phyloP scores from a whole-genome alignment of 2,113 vertebrate species.

The Sapayoa aenigma region DNA sequence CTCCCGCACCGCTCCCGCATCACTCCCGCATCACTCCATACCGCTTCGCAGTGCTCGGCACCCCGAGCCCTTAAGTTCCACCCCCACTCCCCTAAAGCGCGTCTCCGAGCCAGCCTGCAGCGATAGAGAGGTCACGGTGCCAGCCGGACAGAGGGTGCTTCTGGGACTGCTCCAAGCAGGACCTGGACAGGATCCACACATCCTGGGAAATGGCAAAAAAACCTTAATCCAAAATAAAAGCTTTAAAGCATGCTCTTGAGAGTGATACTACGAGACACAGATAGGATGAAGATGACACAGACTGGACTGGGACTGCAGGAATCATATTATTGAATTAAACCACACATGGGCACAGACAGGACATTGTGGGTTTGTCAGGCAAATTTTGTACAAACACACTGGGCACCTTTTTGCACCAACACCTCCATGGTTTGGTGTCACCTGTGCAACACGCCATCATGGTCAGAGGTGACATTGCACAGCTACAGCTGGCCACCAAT shows the following conservation, averaged over 20 bases:
- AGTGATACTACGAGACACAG: too few relatives aligned
- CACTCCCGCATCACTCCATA: accelerated
- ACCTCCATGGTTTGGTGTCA: background rate
- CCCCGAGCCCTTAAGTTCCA: background rate
- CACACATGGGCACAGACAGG: accelerated
- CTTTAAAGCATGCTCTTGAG: background rate
- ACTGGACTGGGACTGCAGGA: background rate
- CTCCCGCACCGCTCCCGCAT: background rate
- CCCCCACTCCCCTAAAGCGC: background rate
- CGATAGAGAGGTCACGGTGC: background rate
- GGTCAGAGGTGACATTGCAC: background rate
- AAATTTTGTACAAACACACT: background rate
- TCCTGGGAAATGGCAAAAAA: background rate
- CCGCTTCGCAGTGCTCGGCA: too few relatives aligned
- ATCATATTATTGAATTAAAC: background rate
- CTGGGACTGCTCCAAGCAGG: background rate
- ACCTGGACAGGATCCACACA: background rate
- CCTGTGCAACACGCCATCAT: background rate
- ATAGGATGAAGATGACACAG: background rate
- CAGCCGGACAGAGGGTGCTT: background rate
- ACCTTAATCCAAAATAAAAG: background rate
- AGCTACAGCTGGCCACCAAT: background rate
- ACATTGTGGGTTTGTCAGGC: background rate
- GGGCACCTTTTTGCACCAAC: background rate
- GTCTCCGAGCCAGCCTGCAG: background rate